These are phyloP conservation scores for Monoplex corrugatus DNA, from an alignment of 2,888 invertebrate genomes.

Conservation along the genomic window DNA sequence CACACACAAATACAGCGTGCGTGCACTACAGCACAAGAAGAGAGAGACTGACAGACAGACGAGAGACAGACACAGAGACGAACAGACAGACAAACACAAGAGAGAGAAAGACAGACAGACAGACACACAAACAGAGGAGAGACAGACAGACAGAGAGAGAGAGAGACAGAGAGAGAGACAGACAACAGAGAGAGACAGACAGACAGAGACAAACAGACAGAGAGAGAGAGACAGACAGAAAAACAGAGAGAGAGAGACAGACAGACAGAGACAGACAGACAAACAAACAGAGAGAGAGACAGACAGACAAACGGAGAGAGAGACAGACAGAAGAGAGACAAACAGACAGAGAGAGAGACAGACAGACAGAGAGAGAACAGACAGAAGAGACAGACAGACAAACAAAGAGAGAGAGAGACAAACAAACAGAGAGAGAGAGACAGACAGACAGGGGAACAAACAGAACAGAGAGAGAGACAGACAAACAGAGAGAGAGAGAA, in stretches of 20 bases:
- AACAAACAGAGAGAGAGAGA: background rate
- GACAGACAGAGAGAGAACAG: background rate
- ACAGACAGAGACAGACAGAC: background rate
- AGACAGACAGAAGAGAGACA: background rate
- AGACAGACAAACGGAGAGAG: background rate
- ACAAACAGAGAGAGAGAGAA: background rate
- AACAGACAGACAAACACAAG: too few species aligned
- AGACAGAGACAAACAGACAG: too few species aligned
- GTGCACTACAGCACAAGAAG: too few species aligned
- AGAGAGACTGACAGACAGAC: too few species aligned
- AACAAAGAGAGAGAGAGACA: background rate
- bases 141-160: background rate
- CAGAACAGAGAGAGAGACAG: background rate
- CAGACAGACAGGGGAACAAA: background rate
- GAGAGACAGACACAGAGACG: too few species aligned
- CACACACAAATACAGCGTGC: too few species aligned
- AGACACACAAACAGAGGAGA: too few species aligned
- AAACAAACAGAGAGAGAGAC: background rate
- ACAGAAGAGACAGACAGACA: background rate
- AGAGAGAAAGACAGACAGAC: too few species aligned
- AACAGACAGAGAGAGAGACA: background rate
- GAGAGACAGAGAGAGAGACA: background rate
- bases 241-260: background rate
- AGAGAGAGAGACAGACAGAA: background rate
- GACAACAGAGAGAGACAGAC: too few species aligned